Percentiles rank a stretch among this genome's conserved stretches.
phyloP scores from a whole-genome alignment of 1,140 invertebrate genomes.

The Drosophila punjabiensis region DNA sequence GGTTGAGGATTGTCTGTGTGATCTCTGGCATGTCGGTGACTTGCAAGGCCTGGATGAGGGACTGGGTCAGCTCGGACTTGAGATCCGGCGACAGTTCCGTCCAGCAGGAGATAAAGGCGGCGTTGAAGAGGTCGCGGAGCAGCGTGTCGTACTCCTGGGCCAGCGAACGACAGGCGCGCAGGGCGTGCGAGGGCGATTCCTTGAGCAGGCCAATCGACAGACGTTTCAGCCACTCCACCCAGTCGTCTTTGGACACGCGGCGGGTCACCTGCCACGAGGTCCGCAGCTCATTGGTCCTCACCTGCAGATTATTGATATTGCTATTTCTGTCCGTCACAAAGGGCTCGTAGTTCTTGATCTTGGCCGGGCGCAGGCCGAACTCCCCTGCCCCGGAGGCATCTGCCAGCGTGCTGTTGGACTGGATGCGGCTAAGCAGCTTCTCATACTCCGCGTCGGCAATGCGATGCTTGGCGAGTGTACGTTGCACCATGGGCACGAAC shows the following conservation, averaged over 20 bases:
- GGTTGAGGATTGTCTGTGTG: slow-evolving; percentile 98
- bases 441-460: slow-evolving; percentile 94
- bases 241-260: slow-evolving; percentile 98
- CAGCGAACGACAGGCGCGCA: slow-evolving; percentile 95
- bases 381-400: slow-evolving; percentile 87
- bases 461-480: slow-evolving; percentile 92
- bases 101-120: slow-evolving; percentile 99
- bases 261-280: slow-evolving; percentile 96
- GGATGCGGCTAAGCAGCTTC: slow-evolving; percentile 89
- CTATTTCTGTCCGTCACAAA: slow-evolving; percentile 85
- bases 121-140: slow-evolving; percentile 98
- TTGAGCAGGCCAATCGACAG: slow-evolving; percentile 97
- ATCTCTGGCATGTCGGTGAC: slow-evolving; percentile 98
- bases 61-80: slow-evolving; percentile 94
- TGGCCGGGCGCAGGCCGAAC: slow-evolving; percentile 87
- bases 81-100: slow-evolving; percentile 94
- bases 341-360: slow-evolving; percentile 87
- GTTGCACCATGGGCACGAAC: slow-evolving; percentile 96
- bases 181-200: slow-evolving; percentile 97
- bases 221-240: slow-evolving; percentile 98
- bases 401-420: slow-evolving; percentile 88
- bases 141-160: slow-evolving; percentile 98
- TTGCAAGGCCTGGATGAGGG: slow-evolving; percentile 94
- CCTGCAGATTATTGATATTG: slow-evolving; percentile 92
- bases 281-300: slow-evolving; percentile 93